Conservation (phyloP, 2,797 vertebrate species). For the Rhincodon typus region DNA sequence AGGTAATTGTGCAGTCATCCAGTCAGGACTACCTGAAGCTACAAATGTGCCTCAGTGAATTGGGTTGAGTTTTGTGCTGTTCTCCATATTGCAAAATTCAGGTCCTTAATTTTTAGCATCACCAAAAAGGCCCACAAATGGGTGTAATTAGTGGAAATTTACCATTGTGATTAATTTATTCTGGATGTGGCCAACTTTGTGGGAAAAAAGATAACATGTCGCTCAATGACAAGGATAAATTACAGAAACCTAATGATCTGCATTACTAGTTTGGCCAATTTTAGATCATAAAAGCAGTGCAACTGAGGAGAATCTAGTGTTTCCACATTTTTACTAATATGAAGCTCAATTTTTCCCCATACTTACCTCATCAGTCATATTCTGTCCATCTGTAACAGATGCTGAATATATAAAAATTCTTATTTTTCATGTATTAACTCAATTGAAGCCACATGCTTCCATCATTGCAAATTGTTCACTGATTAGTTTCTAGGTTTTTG, state of each 20-base stretch:
- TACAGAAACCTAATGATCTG: too few species aligned
- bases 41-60: too few species aligned
- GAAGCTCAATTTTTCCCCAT: not conserved
- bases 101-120: not conserved
- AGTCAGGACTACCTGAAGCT: too few species aligned
- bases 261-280: too few species aligned
- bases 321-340: not conserved
- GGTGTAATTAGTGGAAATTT: not conserved
- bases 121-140: not conserved
- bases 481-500: not conserved
- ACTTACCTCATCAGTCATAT: not conserved
- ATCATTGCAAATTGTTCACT: conserved; percentile 13
- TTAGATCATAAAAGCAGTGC: not conserved
- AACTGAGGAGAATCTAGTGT: not conserved
- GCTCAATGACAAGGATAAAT: not conserved
- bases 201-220: not conserved
- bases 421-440: not conserved
- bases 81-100: too few species aligned
- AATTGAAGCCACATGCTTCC: not conserved
- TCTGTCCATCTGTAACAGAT: not conserved
- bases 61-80: too few species aligned
- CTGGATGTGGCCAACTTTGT: not conserved
- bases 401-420: not conserved
- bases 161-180: not conserved
- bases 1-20: too few species aligned